Evolutionary conservation across 2,113 vertebrate species (phyloP), one percentile per base, ranked within the genome.

Genomic region (Sterna hirundo): DNA sequence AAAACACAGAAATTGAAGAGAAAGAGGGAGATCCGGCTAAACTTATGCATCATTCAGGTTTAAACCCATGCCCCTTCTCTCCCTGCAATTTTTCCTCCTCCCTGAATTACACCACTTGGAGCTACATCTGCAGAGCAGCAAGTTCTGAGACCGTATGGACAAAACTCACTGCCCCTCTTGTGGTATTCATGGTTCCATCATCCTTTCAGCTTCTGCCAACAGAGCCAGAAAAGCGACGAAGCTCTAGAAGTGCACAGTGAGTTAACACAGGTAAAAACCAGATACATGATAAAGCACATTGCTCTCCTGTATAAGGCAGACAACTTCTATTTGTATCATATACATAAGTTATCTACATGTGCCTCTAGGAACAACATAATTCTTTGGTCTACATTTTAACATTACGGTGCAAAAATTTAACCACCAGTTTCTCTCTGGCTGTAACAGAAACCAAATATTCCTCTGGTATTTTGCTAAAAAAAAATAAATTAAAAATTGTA

Each of bases 91-190:
- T 54, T 66, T 42, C 38, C 29, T 54, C 17, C 38, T 81, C 38
- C 46, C 52, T 40, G 36, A 44, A 34, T 42, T 44, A 58, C 25
- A 55, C 4, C 32, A 69, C 42, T 38, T 52, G 42, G 49, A 85
- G 57, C 55, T 75, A 75, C 4, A 1, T 47, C 55, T 62, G 55
- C 34, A 75, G 42, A 80, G 11, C 32, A 47, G 27, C 30, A 36
- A 9, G 11, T 64, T 72, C 32, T 23, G 62, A 58, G 62, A 70
- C n/a, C 0, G 0, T 29, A 71, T 0, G 0, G 69, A 60, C 9
- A 38, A 57, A 69, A 62, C 62, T 46, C 57, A 32, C 44, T 69
- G 49, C 21, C 34, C 12, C 38, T 47, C 34, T 4, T 4, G 3
- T 34, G 13, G 30, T 40, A 76, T 38, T 65, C 38, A 65, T 0